Evolutionary conservation across 2,888 invertebrate genomes (phyloP), one percentile per base, ranked within the genome.

Genomic region (Noctua comes): DNA sequence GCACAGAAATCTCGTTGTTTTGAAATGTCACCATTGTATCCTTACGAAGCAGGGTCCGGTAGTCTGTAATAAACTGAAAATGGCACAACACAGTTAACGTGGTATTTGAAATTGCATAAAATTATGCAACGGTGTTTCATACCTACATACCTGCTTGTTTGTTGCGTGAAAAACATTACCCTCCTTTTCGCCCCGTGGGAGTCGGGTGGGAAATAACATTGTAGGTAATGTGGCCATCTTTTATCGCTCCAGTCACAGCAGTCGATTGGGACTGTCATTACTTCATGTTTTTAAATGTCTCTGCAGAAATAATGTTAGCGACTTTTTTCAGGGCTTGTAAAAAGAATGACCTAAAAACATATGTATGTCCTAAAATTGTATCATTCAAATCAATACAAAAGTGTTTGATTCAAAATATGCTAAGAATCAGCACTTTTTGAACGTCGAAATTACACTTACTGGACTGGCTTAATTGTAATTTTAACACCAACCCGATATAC

Each of bases 131-230:
- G 18, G 18, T 65, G 16, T 62, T n/a, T 31, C 27, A 31, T 18
- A 59, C 59, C 4, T 54, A 40, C 57, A 31, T 2, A 57, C 11
- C 24, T 62, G 36, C 68, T 64, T 73, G 43, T 64, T 54, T 3
- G n/a, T 62, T 66, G 24, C 27, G 1, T 72, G 59, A 46, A 76
- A 71, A 73, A 51, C 72, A 85, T 80, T 85, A 86, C 80, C 85
- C 83, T 85, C 83, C 54, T 83, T 85, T 85, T 68, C 27, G 18
- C 21, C 11, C 24, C 74, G 85, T 86, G 77, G 77, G 86, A 80
- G 80, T 83, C 57, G 57, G 69, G 21, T 74, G 57, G 40, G 69
- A 82, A 79, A 69, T 65, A 62, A 75, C 66, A 46, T 48, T 40
- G 64, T 71, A 36, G 5, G 36, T 36, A 71, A 51, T 82, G 68